Evolutionary conservation across 53 echinoderm and acorn worm species (phyloP).

Genomic region (Antedon mediterranea): DNA sequence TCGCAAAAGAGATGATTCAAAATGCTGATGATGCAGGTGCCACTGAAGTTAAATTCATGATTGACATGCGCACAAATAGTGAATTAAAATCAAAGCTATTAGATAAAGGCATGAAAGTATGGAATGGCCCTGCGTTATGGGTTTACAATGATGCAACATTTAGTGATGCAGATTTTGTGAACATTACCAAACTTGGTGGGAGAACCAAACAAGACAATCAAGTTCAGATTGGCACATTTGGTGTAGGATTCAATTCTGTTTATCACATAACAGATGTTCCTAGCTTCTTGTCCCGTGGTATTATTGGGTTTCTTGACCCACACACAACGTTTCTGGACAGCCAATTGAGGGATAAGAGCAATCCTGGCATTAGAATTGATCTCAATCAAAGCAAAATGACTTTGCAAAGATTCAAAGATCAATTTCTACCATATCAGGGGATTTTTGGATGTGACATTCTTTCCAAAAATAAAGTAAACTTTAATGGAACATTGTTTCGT

Average conservation of each 20-base stretch:
- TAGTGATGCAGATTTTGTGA: constrained; percentile 56
- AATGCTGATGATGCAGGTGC: too few species aligned
- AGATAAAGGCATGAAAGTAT: constrained; percentile 72
- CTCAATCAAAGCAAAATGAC: constrained; percentile 13
- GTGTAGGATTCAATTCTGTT: constrained; percentile 80
- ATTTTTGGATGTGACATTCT: constrained; percentile 26
- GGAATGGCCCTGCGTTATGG: too few species aligned
- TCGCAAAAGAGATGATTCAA: constrained; percentile 73
- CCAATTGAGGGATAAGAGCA: constrained; percentile 19
- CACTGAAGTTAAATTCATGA: constrained; percentile 92
- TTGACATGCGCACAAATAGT: too few species aligned
- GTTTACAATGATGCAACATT: constrained; percentile 67
- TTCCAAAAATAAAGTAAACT: background rate
- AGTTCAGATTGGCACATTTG: too few species aligned
- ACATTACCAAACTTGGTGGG: too few species aligned
- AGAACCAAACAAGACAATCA: too few species aligned
- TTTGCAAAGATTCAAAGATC: constrained; percentile 44
- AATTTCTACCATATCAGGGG: constrained; percentile 80
- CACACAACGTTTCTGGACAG: constrained; percentile 43
- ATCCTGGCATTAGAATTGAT: too few species aligned
- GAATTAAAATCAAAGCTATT: too few species aligned
- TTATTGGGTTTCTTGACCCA: constrained; percentile 65
- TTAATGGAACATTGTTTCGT: constrained; percentile 37
- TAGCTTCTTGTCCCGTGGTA: constrained; percentile 55
- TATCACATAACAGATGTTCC: too few species aligned